Base-by-base conservation (phyloP, 2,888 invertebrate species). In the Arrhopalites spinosus region DNA sequence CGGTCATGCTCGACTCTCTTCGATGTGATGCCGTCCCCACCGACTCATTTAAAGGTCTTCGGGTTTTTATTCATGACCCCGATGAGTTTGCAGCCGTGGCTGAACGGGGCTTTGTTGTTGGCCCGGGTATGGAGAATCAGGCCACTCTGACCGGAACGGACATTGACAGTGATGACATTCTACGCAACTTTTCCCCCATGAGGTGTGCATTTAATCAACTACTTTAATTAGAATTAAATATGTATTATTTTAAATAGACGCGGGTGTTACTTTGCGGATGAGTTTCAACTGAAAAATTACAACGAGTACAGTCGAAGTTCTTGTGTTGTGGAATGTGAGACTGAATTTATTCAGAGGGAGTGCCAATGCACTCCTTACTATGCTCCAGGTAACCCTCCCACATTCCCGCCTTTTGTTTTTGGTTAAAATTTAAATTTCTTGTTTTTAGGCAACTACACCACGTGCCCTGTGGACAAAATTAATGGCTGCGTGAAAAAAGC, bases 31-130 rank as follows among this genome's bases (percentile, higher is more conserved):
- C 72, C n/a, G 70, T 79, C 20, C 79, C 79, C 15, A 78, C 79
- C 5, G 79, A 79, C 68, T 63, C 71, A 27, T 79, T 79, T 59
- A 76, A 76, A 78, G 79, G 79, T 0, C 73, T 79, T 3, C 13
- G 75, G 53, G 78, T 81, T 30, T 78, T 78, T 30, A 80, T 83
- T 1, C 83, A 83, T 53, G 80, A 72, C 23, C 80, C 82, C 17
- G 83, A 83, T 50, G 81, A 82, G 53, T 83, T 83, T 73, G 81
- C 83, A n/a, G 80, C 80, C 25, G 82, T 82, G 13, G 80, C 80
- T 0, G 82, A 83, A 64, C 76, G 78, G 43, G 83, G 83, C 0
- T 81, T 81, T 25, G 72, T 78, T 25, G 79, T 78, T 29, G 67
- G 79, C 15, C 83, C 83, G 25, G 83, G 83, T 13, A 78, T 80